These are phyloP conservation scores for Eueremaeus valkanovi DNA, from an alignment of 2,888 invertebrate species.

Conservation along the genomic window DNA sequence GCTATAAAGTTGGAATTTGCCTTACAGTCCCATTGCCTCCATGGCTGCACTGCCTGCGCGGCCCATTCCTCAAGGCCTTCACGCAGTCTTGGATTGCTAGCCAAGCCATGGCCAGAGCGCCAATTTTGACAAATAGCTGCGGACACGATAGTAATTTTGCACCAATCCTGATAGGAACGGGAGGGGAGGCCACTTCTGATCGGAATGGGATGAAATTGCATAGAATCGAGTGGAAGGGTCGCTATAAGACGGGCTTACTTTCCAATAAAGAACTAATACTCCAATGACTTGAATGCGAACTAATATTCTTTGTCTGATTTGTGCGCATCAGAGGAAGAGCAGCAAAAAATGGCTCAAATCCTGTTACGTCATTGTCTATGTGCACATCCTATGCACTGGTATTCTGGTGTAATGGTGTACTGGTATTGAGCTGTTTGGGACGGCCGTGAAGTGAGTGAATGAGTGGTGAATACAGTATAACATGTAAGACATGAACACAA, in stretches of 20 bases:
- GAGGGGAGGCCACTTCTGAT: neutral
- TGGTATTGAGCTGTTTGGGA: constrained; percentile 26
- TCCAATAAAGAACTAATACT: neutral
- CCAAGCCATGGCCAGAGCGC: neutral
- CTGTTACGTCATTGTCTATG: constrained; percentile 32
- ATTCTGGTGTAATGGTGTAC: too few relatives aligned
- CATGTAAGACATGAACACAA: neutral
- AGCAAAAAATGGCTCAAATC: neutral
- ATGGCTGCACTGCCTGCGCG: neutral
- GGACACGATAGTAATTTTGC: constrained; percentile 13
- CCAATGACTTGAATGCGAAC: neutral
- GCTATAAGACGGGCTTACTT: neutral
- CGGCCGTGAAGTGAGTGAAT: constrained; percentile 28
- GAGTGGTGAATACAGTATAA: neutral
- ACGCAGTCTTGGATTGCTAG: constrained; percentile 14
- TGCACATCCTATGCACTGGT: too few relatives aligned
- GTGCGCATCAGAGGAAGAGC: neutral
- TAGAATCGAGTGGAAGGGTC: neutral
- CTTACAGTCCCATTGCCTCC: neutral
- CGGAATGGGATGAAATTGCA: neutral
- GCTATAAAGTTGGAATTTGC: constrained; percentile 36
- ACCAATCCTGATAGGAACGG: neutral
- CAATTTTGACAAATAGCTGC: constrained; percentile 28
- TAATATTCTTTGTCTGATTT: neutral
- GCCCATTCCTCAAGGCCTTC: constrained; percentile 23